Percentiles rank a stretch among this genome's conserved stretches.
Conservation (phyloP, 2,113 vertebrate genomes). For the Caracal caracal region DNA sequence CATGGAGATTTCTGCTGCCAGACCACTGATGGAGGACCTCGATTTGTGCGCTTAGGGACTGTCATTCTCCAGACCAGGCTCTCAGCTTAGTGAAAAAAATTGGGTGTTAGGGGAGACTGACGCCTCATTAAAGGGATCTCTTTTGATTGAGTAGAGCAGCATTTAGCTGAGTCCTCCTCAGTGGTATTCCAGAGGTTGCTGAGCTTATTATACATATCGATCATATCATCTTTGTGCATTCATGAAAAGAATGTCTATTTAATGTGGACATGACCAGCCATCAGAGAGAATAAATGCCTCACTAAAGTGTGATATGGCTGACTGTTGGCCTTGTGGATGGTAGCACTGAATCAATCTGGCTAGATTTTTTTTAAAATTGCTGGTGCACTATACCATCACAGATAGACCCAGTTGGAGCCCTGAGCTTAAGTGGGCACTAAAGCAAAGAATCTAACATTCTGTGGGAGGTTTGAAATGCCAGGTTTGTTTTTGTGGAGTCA, state of each 20-base stretch:
- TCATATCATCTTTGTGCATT: slow-evolving; percentile 68
- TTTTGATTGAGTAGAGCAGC: slow-evolving; percentile 65
- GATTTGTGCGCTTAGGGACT: slow-evolving; percentile 7
- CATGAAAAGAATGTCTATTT: slow-evolving; percentile 81
- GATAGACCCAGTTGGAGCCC: slow-evolving; percentile 74
- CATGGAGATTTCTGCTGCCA: slow-evolving; percentile 57
- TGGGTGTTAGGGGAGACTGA: slow-evolving; percentile 27
- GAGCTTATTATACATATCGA: slow-evolving; percentile 77
- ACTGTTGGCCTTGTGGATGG: slow-evolving; percentile 70
- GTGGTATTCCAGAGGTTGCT: slow-evolving; percentile 71
- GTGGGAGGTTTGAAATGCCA: slow-evolving; percentile 70
- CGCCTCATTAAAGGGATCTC: slow-evolving; percentile 38
- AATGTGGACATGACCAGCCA: slow-evolving; percentile 78
- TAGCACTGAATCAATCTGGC: slow-evolving; percentile 75
- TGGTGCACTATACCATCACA: slow-evolving; percentile 66
- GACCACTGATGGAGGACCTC: slow-evolving; percentile 37
- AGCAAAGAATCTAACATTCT: slow-evolving; percentile 70
- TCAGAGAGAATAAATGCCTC: slow-evolving; percentile 65
- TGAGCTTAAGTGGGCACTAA: slow-evolving; percentile 66
- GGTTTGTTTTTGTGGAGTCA: slow-evolving; percentile 75
- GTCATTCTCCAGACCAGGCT: slow-evolving; percentile 39
- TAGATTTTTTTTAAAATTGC: slow-evolving; percentile 77
- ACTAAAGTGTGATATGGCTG: slow-evolving; percentile 62
- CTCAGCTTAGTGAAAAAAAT: slow-evolving; percentile 51
- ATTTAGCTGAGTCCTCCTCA: slow-evolving; percentile 60